Conservation (phyloP, 2,113 vertebrate species). For the Romanogobio albipinnatus region DNA sequence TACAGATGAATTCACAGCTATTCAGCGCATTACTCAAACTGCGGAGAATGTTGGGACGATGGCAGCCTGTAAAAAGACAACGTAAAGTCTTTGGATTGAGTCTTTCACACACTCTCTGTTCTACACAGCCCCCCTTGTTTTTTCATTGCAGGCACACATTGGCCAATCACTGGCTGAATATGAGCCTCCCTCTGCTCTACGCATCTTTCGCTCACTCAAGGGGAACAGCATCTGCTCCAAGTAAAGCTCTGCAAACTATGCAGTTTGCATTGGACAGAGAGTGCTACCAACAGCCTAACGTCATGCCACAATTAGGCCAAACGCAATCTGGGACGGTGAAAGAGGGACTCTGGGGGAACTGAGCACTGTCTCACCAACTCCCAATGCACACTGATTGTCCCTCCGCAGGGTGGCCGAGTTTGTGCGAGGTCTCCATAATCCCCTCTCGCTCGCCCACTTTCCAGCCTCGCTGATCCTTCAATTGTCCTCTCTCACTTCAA, state of each 20-base stretch:
- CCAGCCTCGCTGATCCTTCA: conserved; percentile 4
- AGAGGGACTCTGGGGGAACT: background rate
- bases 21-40: conserved; percentile 29
- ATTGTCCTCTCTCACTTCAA: conserved; percentile 4
- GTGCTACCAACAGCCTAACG: conserved; percentile 46
- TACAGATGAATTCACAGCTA: conserved; percentile 41
- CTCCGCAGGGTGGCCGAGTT: background rate
- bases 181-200: conserved; percentile 56
- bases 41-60: background rate
- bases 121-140: conserved; percentile 59
- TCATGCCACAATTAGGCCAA: conserved; percentile 74
- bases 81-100: background rate
- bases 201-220: conserved; percentile 38
- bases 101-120: conserved; percentile 5
- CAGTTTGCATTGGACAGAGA: background rate
- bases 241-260: conserved; percentile 1
- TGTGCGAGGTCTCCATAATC: background rate
- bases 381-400: background rate
- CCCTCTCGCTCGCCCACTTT: conserved; percentile 20
- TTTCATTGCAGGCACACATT: conserved; percentile 76
- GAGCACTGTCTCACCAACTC: background rate
- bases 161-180: conserved; percentile 77
- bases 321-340: background rate
- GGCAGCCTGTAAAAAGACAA: conserved; percentile 5
- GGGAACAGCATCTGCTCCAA: conserved; percentile 46